These are phyloP conservation scores for Caenorhabditis sinica DNA, from an alignment of 2,888 invertebrate genomes.

Conservation along the genomic window DNA sequence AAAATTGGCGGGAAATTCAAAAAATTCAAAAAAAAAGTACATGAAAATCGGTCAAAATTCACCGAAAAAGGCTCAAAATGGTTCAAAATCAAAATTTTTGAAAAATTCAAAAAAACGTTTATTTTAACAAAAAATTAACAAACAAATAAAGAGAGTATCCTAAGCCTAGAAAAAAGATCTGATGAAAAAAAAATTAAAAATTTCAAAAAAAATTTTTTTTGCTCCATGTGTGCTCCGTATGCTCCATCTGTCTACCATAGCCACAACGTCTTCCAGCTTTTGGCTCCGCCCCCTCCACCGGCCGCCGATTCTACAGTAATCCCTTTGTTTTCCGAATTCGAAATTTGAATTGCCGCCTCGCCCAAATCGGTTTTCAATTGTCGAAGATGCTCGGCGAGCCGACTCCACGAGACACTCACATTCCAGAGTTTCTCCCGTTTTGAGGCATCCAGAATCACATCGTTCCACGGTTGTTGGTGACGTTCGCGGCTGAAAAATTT, in stretches of 20 bases:
- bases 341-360: conserved; percentile 60
- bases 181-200: too few relatives aligned
- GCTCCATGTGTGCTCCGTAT: too few relatives aligned
- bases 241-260: conserved; percentile 52
- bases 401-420: conserved; percentile 71
- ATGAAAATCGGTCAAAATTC: too few relatives aligned
- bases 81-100: too few relatives aligned
- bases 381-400: conserved; percentile 63
- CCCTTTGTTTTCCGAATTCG: not conserved
- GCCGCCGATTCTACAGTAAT: conserved; percentile 37
- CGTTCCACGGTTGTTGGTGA: conserved; percentile 75
- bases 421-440: conserved; percentile 78
- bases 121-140: too few relatives aligned
- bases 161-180: too few relatives aligned
- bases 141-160: too few relatives aligned
- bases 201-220: too few relatives aligned
- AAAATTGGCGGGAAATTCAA: too few relatives aligned
- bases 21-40: too few relatives aligned
- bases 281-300: not conserved
- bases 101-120: too few relatives aligned
- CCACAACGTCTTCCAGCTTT: conserved; percentile 63
- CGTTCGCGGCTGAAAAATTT: conserved; percentile 78
- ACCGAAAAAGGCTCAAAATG: too few relatives aligned
- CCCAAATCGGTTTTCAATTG: conserved; percentile 70
- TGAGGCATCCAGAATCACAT: conserved; percentile 70